phyloP scores from a whole-genome alignment of 1,140 invertebrate species.

The Hyles euphorbiae region DNA sequence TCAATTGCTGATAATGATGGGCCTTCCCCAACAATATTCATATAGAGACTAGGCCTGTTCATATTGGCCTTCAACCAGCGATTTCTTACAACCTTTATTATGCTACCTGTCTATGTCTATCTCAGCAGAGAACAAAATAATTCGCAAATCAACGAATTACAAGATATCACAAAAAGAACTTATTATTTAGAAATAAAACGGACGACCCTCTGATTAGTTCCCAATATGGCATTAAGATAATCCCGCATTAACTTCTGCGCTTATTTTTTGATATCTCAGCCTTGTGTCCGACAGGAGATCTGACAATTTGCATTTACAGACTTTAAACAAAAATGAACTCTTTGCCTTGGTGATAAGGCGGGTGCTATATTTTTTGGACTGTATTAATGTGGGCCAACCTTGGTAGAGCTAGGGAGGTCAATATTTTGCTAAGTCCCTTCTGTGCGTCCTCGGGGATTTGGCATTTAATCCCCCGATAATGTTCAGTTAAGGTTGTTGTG shows the following conservation, averaged over 20 bases:
- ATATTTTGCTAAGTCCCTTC: slow-evolving; percentile 11
- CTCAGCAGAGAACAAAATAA: too few relatives aligned
- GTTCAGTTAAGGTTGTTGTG: slow-evolving; percentile 2
- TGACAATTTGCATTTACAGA: background rate
- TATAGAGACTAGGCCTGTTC: too few relatives aligned
- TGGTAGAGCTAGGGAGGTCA: slow-evolving; percentile 3
- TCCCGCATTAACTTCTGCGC: slow-evolving; percentile 5
- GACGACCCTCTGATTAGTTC: background rate
- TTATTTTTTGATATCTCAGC: slow-evolving; percentile 8
- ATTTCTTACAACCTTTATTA: too few relatives aligned
- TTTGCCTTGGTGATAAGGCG: background rate
- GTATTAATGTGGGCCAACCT: background rate
- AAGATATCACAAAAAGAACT: too few relatives aligned
- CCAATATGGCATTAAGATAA: background rate
- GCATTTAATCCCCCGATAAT: slow-evolving; percentile 16
- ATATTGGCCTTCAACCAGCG: too few relatives aligned
- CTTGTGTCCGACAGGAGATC: background rate
- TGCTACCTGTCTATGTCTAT: too few relatives aligned
- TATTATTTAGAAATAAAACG: background rate
- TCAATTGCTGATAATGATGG: too few relatives aligned
- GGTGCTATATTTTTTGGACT: background rate
- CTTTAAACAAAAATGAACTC: background rate
- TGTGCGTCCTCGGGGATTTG: slow-evolving; percentile 13
- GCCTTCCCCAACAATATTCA: too few relatives aligned
- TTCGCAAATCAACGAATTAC: too few relatives aligned